Evolutionary conservation across 2,888 invertebrate genomes (phyloP).

Genomic region (Papilio elwesi): DNA sequence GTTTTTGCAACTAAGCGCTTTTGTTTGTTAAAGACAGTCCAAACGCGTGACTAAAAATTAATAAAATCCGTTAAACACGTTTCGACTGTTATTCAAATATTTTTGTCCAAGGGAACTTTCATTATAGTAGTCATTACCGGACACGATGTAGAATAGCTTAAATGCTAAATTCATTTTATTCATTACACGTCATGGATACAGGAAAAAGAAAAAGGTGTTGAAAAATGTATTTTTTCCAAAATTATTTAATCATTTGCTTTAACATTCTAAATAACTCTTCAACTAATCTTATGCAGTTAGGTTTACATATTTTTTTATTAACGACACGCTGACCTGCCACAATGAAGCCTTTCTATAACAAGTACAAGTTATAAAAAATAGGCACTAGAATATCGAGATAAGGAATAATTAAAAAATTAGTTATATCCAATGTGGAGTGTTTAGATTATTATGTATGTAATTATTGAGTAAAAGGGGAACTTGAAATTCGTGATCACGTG

Average conservation of each 20-base stretch:
- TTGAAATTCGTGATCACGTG: background rate
- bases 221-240: constrained; percentile 22
- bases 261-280: constrained; percentile 29
- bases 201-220: too few relatives aligned
- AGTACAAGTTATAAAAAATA: background rate
- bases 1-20: too few relatives aligned
- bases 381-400: constrained; percentile 3
- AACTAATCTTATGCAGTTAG: constrained; percentile 22
- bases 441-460: background rate
- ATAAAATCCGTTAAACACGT: too few relatives aligned
- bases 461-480: background rate
- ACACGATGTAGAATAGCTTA: too few relatives aligned
- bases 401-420: background rate
- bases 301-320: constrained; percentile 61
- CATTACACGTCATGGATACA: too few relatives aligned
- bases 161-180: too few relatives aligned
- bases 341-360: background rate
- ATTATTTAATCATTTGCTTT: constrained; percentile 26
- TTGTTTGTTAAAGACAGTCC: too few relatives aligned
- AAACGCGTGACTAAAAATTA: too few relatives aligned
- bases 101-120: too few relatives aligned
- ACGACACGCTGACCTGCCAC: constrained; percentile 26
- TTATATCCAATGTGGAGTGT: background rate
- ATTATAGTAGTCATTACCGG: too few relatives aligned
- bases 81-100: too few relatives aligned